Percentiles rank a stretch among this genome's conserved stretches.
Conservation (phyloP, 2,888 invertebrate species). For the Euplagia quadripunctaria region DNA sequence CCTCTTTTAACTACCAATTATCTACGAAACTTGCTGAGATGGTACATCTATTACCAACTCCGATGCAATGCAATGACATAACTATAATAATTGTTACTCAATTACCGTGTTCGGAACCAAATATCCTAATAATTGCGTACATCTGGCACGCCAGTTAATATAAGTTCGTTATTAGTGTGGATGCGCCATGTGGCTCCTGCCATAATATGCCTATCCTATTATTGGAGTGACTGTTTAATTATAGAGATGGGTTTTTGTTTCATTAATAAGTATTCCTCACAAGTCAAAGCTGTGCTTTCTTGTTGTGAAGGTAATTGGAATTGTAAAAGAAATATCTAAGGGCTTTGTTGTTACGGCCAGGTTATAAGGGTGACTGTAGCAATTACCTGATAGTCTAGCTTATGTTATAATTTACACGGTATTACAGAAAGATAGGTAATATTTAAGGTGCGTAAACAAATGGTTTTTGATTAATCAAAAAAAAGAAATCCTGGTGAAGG, state of each 20-base stretch:
- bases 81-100: slow-evolving; percentile 2
- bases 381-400: no score
- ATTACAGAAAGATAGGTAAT: no score
- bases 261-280: neutral
- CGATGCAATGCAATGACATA: neutral
- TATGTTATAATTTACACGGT: no score
- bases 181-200: slow-evolving; percentile 15
- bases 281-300: no score
- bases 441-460: no score
- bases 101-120: slow-evolving; percentile 6
- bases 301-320: no score
- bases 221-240: slow-evolving; percentile 8
- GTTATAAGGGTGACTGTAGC: no score
- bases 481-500: no score
- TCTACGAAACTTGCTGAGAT: neutral
- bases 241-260: neutral
- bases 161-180: slow-evolving; percentile 19
- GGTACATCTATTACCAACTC: neutral
- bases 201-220: slow-evolving; percentile 2
- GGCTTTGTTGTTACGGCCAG: no score
- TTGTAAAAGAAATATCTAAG: no score
- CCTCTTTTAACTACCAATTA: no score
- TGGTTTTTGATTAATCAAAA: no score
- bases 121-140: slow-evolving; percentile 20
- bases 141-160: slow-evolving; percentile 22